Evolutionary conservation across 2,888 invertebrate genomes (phyloP).

Genomic region (Cheilosia impressa): DNA sequence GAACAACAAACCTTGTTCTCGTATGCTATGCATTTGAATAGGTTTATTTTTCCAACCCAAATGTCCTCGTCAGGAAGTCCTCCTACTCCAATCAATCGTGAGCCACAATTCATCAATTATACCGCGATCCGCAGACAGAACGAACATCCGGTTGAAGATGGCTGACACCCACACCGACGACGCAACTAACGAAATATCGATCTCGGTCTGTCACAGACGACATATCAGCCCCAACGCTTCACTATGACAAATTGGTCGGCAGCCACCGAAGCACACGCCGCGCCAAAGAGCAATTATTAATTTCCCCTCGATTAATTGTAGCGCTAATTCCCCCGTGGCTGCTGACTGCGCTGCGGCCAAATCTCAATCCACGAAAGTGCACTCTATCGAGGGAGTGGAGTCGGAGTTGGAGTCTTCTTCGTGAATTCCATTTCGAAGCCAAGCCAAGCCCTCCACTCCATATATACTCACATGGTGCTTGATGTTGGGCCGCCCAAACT

Average conservation of each 20-base stretch:
- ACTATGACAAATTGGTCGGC: constrained; percentile 66
- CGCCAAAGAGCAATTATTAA: constrained; percentile 61
- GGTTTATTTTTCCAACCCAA: no score
- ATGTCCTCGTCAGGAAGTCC: no score
- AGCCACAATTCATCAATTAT: constrained; percentile 42
- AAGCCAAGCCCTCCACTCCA: constrained; percentile 43
- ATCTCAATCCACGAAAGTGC: constrained; percentile 28
- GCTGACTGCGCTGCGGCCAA: constrained; percentile 10
- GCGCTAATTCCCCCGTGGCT: constrained; percentile 60
- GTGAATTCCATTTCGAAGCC: constrained; percentile 15
- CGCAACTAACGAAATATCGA: constrained; percentile 51
- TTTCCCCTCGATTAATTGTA: constrained; percentile 72
- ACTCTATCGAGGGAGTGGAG: constrained; percentile 49
- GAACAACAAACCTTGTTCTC: no score
- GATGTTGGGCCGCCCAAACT: constrained; percentile 41
- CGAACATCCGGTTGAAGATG: constrained; percentile 52
- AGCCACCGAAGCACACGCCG: constrained; percentile 48
- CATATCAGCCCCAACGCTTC: constrained; percentile 68
- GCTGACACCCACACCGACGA: constrained; percentile 51
- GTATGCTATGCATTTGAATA: no score
- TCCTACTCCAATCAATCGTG: constrained; percentile 32
- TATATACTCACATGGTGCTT: constrained; percentile 1
- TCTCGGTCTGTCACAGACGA: constrained; percentile 66
- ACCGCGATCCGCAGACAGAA: constrained; percentile 26
- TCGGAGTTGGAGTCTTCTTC: constrained; percentile 44